Conservation (phyloP, 2,797 vertebrate species). For the Todus mexicanus region DNA sequence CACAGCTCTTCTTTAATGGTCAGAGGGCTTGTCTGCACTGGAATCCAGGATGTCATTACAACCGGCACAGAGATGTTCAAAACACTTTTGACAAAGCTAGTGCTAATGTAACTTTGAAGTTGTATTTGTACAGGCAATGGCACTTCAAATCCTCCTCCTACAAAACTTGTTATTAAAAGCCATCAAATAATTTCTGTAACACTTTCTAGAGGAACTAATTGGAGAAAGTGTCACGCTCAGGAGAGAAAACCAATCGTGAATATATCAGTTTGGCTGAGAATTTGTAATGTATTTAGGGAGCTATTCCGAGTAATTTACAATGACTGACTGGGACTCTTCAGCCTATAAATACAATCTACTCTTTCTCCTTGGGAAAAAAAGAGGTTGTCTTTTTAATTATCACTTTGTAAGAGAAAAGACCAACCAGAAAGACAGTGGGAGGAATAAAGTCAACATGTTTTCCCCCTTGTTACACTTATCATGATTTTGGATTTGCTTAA, state of each 20-base stretch:
- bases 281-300: conserved; percentile 39
- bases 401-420: conserved; percentile 36
- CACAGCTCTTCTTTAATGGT: neutral
- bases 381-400: conserved; percentile 42
- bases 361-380: neutral
- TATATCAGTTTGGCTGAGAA: conserved; percentile 33
- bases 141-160: conserved; percentile 12
- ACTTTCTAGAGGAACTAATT: conserved; percentile 31
- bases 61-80: neutral
- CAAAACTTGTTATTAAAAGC: conserved; percentile 25
- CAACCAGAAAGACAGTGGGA: conserved; percentile 27
- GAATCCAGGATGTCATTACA: neutral
- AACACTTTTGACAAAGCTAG: neutral
- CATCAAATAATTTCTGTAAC: conserved; percentile 28
- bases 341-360: conserved; percentile 43
- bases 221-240: conserved; percentile 25
- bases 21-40: neutral
- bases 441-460: neutral
- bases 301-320: conserved; percentile 35
- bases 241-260: conserved; percentile 34
- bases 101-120: neutral
- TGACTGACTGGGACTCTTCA: conserved; percentile 31
- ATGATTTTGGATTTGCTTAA: conserved; percentile 9
- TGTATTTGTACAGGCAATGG: neutral
- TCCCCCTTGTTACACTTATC: neutral